Evolutionary conservation across 1,140 invertebrate genomes (phyloP), one percentile per base, ranked within the genome.

Genomic region (Drosophila persimilis): DNA sequence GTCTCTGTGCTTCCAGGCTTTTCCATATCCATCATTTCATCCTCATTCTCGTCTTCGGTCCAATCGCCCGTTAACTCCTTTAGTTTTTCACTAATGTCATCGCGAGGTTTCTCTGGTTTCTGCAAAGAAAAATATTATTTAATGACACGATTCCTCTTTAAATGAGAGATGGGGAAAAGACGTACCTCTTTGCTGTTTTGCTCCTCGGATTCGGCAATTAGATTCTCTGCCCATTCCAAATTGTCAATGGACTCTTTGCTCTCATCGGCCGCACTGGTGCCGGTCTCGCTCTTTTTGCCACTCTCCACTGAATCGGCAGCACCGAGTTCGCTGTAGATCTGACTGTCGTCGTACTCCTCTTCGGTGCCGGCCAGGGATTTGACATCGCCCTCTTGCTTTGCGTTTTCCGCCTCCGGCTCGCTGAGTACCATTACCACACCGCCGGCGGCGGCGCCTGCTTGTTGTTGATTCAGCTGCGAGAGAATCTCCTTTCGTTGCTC

Each of bases 391-490:
- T 89, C 84, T 48, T 54, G 67, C 45, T 74, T 78, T 0, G 11
- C 35, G 8, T 43, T 43, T 17, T 89, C 71, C 9, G 55, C 69
- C n/a, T 88, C 83, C 3, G 73, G 72, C 45, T 91, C 90, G 48
- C 89, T 89, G 2, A 91, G 75, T 11, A 91, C 89, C 91, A 91
- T 91, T 2, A 91, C 90, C 15, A 91, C 90, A 13, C 90, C 89
- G n/a, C 84, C 88, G 44, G 66, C 77, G 6, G 84, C 57, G 5
- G 83, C 79, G 9, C 84, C 84, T 8, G 85, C 88, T 20, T 90
- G 85, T 41, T 91, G 85, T 22, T 91, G 83, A 70, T 90, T 91
- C 0, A 91, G 57, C 48, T 91, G 90, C 7, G 90, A 89, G 3
- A 91, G 60, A 9, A 91, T 91, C 53, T 91, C 90, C 15, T 91